Base-by-base conservation (phyloP, 1,140 invertebrate species). In the Wiebesia pumilae region DNA sequence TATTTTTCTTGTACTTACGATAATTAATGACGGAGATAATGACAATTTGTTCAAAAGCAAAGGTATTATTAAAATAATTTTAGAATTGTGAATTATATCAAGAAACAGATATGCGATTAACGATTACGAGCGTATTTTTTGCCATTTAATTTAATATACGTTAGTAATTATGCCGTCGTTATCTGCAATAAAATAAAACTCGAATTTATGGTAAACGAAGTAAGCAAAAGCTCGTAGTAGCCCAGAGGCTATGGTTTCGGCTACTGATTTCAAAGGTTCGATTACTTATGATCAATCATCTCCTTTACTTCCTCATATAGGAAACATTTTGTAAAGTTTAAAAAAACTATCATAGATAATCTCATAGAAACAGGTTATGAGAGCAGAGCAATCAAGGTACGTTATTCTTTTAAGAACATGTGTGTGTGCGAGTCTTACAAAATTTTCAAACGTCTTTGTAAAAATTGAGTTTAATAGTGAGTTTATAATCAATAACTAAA, bases 81-180 rank as follows among this genome's bases (percentile, higher is more conserved):
- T n/a, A n/a, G n/a, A n/a, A n/a, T n/a, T n/a, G n/a, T n/a, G n/a
- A 47, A 47, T 47, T 12, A 4, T 12, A 12, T 4, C 43, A 12
- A 47, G 43, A 47, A 12, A 47, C 12, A 47, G 12, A 47, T 47
- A 47, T 4, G 4, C 30, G 30, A 1, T 33, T n/a, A n/a, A 33
- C 10, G 0, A 6, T 38, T 40, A 3, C 69, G 30, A 30, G 6
- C 67, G 19, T 1, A 7, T 73, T 40, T 33, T 19, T 69, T 24
- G n/a, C 27, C 19, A 73, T 73, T 73, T 24, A 73, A 73, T 40
- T 73, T 73, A 73, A 73, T 40, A 40, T 73, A 40, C 35, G 33
- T 30, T 24, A 19, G 6, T 69, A 40, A 24, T 40, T 19, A 4
- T 1, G 33, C 3, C 12, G 14, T 40, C 16, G n/a, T n/a, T n/a